Conservation (phyloP, 2,888 invertebrate genomes). For the Eueremaeus valkanovi region DNA sequence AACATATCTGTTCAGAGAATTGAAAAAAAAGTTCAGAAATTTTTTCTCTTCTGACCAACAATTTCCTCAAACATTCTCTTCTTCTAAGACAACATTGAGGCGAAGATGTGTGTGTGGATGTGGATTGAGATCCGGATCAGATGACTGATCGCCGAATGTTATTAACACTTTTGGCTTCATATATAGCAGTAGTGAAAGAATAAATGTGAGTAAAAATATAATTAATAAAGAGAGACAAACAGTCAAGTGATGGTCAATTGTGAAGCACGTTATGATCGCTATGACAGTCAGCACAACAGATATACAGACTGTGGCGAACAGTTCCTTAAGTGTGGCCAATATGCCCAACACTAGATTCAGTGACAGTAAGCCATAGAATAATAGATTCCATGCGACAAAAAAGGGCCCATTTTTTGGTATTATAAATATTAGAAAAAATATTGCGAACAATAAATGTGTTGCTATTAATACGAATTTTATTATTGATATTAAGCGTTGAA, state of each 20-base stretch:
- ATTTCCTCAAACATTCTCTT: background rate
- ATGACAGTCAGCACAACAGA: slow-evolving; percentile 26
- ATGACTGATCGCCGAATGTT: background rate
- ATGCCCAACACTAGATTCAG: slow-evolving; percentile 19
- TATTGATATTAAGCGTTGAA: background rate
- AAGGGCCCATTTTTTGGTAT: background rate
- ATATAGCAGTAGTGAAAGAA: slow-evolving; percentile 24
- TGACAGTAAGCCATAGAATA: slow-evolving; percentile 20
- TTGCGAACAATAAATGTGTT: slow-evolving; percentile 11
- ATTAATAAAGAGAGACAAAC: slow-evolving; percentile 31
- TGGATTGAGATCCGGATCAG: background rate
- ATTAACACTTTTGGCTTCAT: slow-evolving; percentile 34
- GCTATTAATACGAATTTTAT: slow-evolving; percentile 7
- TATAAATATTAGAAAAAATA: slow-evolving; percentile 13
- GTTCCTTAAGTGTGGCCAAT: slow-evolving; percentile 34
- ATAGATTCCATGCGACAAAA: background rate
- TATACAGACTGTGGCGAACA: slow-evolving; percentile 14
- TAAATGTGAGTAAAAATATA: slow-evolving; percentile 37
- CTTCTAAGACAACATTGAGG: background rate
- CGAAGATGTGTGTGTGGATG: background rate
- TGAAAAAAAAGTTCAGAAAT: too few relatives aligned
- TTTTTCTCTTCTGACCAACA: too few relatives aligned
- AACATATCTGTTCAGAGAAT: too few relatives aligned
- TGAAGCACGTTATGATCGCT: slow-evolving; percentile 29
- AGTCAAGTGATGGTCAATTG: slow-evolving; percentile 32